These are phyloP conservation scores for Stigmatopora argus DNA, from an alignment of 2,113 vertebrate genomes.

Conservation along the genomic window DNA sequence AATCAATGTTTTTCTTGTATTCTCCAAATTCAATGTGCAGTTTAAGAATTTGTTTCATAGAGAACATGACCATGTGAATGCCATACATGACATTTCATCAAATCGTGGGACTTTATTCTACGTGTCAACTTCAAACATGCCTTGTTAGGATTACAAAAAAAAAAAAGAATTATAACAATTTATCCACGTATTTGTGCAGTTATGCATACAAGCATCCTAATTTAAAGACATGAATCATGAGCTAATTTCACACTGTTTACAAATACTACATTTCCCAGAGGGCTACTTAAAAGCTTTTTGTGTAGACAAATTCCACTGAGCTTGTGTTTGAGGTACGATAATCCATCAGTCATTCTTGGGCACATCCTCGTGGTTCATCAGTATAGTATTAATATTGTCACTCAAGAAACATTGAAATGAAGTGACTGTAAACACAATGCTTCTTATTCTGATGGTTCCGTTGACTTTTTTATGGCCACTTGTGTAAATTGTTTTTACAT, in stretches of 20 bases:
- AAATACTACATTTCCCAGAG: conserved; percentile 31
- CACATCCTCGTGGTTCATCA: conserved; percentile 13
- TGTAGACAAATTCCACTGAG: conserved; percentile 43
- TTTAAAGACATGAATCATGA: conserved; percentile 32
- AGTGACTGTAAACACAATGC: conserved; percentile 17
- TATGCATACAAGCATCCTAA: conserved; percentile 1
- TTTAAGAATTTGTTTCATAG: too few relatives aligned
- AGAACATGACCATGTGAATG: neutral
- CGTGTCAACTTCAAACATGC: neutral
- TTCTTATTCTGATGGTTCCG: conserved; percentile 2
- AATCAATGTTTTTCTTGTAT: neutral
- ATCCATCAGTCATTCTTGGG: conserved; percentile 50
- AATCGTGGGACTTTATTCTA: neutral
- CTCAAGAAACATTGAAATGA: conserved; percentile 18
- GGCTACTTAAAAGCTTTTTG: conserved; percentile 53
- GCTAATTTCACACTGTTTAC: conserved; percentile 48
- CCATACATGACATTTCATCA: neutral
- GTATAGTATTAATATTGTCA: conserved; percentile 16
- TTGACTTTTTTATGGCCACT: neutral
- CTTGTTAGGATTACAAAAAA: neutral
- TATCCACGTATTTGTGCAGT: conserved; percentile 1
- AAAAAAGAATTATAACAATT: neutral
- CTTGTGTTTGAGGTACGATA: conserved; percentile 37
- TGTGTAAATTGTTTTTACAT: neutral
- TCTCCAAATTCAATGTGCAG: neutral